Evolutionary conservation across 2,113 vertebrate species (phyloP).

Genomic region (mouse (Mus musculus)): DNA sequence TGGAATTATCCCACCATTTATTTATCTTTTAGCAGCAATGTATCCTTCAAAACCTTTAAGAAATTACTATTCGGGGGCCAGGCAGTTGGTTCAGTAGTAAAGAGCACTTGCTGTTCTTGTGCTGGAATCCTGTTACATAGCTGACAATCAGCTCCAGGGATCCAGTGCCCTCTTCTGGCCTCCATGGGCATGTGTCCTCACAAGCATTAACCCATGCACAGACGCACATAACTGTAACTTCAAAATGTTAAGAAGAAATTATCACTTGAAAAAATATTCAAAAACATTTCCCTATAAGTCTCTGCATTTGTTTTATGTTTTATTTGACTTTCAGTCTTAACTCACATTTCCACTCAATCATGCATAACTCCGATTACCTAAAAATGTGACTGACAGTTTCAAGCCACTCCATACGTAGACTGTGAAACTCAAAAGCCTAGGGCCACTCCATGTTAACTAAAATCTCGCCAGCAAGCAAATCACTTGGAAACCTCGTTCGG

Average conservation of each 20-base stretch:
- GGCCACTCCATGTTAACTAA: not conserved
- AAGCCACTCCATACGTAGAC: not conserved
- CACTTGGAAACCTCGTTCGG: not conserved
- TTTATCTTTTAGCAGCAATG: conserved; percentile 18
- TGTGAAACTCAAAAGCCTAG: conserved; percentile 11
- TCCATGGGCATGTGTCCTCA: not conserved
- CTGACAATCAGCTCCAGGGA: not conserved
- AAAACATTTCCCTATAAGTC: not conserved
- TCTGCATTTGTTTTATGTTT: conserved; percentile 21
- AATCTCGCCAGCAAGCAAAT: not conserved
- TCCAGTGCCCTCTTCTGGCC: not conserved
- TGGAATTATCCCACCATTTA: conserved; percentile 6
- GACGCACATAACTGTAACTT: not conserved
- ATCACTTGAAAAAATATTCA: not conserved
- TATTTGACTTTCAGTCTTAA: conserved; percentile 9
- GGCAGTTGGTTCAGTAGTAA: not conserved
- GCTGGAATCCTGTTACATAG: not conserved
- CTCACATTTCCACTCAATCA: conserved; percentile 3
- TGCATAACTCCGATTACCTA: not conserved
- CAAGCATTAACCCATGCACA: not conserved
- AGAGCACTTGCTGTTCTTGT: not conserved
- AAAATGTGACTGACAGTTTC: conserved; percentile 29
- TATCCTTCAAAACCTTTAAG: conserved; percentile 3
- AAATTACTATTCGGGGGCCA: not conserved
- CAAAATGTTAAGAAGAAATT: not conserved